Evolutionary conservation across 2,113 vertebrate genomes (phyloP).

Genomic region (Dicentrarchus labrax): DNA sequence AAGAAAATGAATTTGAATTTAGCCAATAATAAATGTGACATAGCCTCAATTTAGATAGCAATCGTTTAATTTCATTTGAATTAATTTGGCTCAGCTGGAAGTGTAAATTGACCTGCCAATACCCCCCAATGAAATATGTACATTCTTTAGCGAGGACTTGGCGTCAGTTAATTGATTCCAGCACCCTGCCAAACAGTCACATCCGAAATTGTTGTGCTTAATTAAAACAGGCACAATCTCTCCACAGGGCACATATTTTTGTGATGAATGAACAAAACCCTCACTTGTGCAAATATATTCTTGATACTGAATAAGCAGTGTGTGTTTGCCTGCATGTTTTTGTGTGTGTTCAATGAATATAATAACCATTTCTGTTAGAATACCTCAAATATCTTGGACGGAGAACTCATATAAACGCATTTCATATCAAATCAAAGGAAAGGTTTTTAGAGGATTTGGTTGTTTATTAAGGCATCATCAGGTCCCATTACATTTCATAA

Average conservation of each 20-base stretch:
- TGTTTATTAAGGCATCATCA: slow-evolving; percentile 54
- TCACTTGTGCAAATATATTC: neutral
- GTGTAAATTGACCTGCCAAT: slow-evolving; percentile 60
- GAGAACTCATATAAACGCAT: neutral
- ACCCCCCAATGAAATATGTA: slow-evolving; percentile 38
- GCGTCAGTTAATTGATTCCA: slow-evolving; percentile 66
- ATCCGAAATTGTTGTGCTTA: slow-evolving; percentile 39
- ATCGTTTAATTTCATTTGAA: slow-evolving; percentile 71
- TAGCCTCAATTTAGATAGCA: slow-evolving; percentile 63
- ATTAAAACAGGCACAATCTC: slow-evolving; percentile 43
- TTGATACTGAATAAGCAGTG: neutral
- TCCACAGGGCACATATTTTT: neutral
- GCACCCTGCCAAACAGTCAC: slow-evolving; percentile 50
- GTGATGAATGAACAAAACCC: neutral
- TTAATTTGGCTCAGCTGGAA: slow-evolving; percentile 56
- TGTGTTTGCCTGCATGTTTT: neutral
- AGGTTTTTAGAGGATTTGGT: neutral
- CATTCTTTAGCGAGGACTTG: slow-evolving; percentile 28
- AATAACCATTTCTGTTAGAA: neutral
- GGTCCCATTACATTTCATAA: slow-evolving; percentile 15
- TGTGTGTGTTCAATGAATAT: neutral
- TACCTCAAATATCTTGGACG: neutral
- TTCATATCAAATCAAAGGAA: neutral
- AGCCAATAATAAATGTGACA: slow-evolving; percentile 46
- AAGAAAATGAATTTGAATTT: slow-evolving; percentile 44